Percentiles rank a stretch among this genome's conserved stretches.
Conservation (phyloP, 2,113 vertebrate species). For the Serinus canaria region DNA sequence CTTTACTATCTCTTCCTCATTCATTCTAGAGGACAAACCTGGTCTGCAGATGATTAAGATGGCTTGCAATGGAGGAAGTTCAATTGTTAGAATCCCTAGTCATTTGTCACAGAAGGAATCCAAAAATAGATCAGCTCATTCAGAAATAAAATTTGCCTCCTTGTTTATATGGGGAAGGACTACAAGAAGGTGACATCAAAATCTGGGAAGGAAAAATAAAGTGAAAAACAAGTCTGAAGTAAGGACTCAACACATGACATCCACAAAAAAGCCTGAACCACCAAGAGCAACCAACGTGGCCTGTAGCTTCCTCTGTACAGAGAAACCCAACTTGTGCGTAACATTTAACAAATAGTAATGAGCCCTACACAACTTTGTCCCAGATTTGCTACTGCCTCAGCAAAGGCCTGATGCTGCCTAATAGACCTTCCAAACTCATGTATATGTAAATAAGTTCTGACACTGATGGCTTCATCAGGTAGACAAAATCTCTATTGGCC, state of each 20-base stretch:
- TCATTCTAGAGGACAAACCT: slow-evolving; percentile 11
- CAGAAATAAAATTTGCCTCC: neutral
- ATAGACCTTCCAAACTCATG: neutral
- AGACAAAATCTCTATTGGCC: neutral
- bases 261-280: neutral
- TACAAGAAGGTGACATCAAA: neutral
- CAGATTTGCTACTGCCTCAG: neutral
- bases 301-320: neutral
- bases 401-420: neutral
- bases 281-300: neutral
- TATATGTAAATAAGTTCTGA: neutral
- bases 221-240: neutral
- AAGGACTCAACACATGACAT: neutral
- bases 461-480: neutral
- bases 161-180: neutral
- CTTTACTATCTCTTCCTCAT: neutral
- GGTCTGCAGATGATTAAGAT: neutral
- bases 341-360: neutral
- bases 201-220: neutral
- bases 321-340: accelerated
- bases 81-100: neutral
- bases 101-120: neutral
- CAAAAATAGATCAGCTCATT: neutral
- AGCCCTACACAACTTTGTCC: neutral
- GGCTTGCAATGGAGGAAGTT: neutral